Percentiles rank a stretch among this genome's conserved stretches.
These are phyloP conservation scores for Sinotaia quadrata DNA, from an alignment of 2,888 invertebrate species.

Conservation along the genomic window DNA sequence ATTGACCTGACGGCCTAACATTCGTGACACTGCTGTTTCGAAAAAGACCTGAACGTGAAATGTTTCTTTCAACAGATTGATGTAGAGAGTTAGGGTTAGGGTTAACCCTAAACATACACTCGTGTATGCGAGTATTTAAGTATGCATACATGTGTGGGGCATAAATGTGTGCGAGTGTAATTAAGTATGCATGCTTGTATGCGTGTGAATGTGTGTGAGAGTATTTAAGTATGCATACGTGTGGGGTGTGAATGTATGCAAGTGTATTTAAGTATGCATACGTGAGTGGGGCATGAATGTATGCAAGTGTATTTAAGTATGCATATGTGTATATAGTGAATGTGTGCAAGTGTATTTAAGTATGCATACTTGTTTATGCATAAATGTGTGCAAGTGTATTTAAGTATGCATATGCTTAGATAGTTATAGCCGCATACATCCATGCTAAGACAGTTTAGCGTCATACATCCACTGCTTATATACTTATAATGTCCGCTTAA, in stretches of 20 bases:
- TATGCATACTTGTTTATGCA: too few species aligned
- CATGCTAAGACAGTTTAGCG: too few species aligned
- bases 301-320: slow-evolving; percentile 3
- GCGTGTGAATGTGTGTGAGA: slow-evolving; percentile 6
- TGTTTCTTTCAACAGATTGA: too few species aligned
- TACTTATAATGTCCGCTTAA: too few species aligned
- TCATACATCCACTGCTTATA: too few species aligned
- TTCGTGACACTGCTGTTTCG: too few species aligned
- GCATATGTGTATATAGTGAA: background rate
- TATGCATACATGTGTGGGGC: background rate
- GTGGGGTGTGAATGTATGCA: background rate
- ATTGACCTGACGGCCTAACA: too few species aligned
- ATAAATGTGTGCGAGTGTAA: background rate
- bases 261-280: slow-evolving; percentile 5
- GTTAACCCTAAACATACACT: background rate
- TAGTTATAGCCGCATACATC: too few species aligned
- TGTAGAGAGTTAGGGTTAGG: too few species aligned
- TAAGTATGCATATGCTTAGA: too few species aligned
- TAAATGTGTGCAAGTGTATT: background rate
- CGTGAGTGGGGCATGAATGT: background rate
- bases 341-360: too few species aligned
- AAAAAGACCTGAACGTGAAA: too few species aligned
- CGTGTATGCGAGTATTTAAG: background rate
- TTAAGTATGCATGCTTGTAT: background rate
- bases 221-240: slow-evolving; percentile 3